Evolutionary conservation across 2,113 vertebrate species (phyloP).

Genomic region (Cheirogaleus medius): DNA sequence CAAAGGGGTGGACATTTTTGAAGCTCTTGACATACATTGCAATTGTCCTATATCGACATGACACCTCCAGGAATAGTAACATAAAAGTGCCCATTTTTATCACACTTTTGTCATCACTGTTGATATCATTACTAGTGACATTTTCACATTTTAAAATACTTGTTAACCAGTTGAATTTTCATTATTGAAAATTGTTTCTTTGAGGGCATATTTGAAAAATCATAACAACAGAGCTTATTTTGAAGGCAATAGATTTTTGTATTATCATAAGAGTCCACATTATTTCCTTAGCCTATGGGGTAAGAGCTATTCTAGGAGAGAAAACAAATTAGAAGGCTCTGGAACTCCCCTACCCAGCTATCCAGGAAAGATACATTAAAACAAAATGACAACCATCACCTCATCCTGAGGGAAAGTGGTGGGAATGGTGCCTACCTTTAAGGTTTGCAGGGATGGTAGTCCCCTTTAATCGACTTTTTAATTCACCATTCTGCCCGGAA

Average conservation of each 20-base stretch:
- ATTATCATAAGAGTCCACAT: not conserved
- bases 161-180: constrained; percentile 5
- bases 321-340: not conserved
- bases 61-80: not conserved
- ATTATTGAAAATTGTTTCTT: not conserved
- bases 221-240: not conserved
- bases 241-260: not conserved
- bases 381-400: not conserved
- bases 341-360: not conserved
- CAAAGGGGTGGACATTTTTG: constrained; percentile 34
- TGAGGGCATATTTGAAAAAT: constrained; percentile 30
- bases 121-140: not conserved
- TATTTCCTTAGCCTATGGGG: not conserved
- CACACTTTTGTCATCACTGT: not conserved
- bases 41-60: not conserved
- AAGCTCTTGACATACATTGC: not conserved
- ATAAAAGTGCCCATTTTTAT: not conserved
- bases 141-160: constrained; percentile 33
- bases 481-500: not conserved
- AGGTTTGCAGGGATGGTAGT: not conserved
- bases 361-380: not conserved
- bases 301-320: not conserved
- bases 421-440: not conserved
- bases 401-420: not conserved
- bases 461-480: not conserved